These are phyloP conservation scores for Parnassius smintheus DNA, from an alignment of 2,888 invertebrate species.

Conservation along the genomic window DNA sequence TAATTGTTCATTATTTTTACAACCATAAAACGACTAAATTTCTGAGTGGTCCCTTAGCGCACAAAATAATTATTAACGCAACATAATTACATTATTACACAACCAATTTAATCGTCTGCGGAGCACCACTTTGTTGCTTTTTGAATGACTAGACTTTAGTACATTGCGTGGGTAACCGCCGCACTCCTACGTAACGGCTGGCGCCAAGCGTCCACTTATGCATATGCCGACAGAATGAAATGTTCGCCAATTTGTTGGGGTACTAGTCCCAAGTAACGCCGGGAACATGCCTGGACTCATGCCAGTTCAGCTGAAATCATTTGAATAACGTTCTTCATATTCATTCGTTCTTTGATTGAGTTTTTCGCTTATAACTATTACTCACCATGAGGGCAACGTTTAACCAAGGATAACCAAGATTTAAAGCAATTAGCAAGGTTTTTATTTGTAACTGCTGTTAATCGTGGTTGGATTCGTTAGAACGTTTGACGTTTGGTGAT, in stretches of 20 bases:
- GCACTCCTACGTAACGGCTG: slow-evolving; percentile 12
- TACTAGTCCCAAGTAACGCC: slow-evolving; percentile 17
- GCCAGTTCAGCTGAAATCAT: slow-evolving; percentile 20
- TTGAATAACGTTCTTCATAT: slow-evolving; percentile 26
- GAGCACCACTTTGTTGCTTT: slow-evolving; percentile 13
- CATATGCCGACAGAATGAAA: slow-evolving; percentile 22
- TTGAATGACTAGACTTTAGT: slow-evolving; percentile 17
- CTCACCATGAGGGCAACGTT: neutral
- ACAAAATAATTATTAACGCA: too few species aligned
- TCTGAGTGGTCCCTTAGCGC: too few species aligned
- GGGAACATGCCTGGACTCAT: slow-evolving; percentile 18
- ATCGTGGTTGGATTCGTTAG: too few species aligned
- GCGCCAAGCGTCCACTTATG: slow-evolving; percentile 25
- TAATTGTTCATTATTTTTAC: too few species aligned
- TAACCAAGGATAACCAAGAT: too few species aligned
- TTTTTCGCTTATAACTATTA: neutral
- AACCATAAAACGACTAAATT: too few species aligned
- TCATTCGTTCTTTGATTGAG: slow-evolving; percentile 20
- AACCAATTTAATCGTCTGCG: slow-evolving; percentile 3
- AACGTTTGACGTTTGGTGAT: too few species aligned
- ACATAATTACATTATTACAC: neutral
- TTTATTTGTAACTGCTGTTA: too few species aligned
- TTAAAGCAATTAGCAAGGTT: too few species aligned
- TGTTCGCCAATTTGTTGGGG: slow-evolving; percentile 24
- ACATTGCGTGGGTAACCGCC: slow-evolving; percentile 22